A percentile compares a stretch with the other conserved stretches of the same genome.
These are phyloP conservation scores for Amaurobius ferox DNA, from an alignment of 2,888 invertebrate species.

Conservation along the genomic window DNA sequence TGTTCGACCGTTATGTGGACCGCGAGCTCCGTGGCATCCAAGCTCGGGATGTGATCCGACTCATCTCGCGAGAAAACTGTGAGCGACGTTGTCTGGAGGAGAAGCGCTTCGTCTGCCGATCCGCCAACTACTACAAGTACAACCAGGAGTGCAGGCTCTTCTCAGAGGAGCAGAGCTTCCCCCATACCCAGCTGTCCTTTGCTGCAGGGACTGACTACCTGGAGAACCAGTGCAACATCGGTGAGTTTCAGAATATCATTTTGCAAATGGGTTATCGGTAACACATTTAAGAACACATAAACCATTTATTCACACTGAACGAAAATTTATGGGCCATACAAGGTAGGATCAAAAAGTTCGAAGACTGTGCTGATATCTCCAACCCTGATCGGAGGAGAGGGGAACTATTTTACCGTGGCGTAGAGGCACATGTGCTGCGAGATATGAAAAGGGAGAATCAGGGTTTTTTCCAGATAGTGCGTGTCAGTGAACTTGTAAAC, in stretches of 20 bases:
- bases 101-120: constrained; percentile 79
- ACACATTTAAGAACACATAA: too few relatives aligned
- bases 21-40: constrained; percentile 78
- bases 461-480: too few relatives aligned
- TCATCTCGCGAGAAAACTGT: constrained; percentile 78
- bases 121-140: constrained; percentile 79
- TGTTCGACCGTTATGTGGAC: constrained; percentile 80
- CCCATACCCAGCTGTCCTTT: constrained; percentile 78
- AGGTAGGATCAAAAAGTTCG: too few relatives aligned
- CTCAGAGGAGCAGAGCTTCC: constrained; percentile 79
- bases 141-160: constrained; percentile 79
- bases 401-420: too few relatives aligned
- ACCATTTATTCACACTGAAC: too few relatives aligned
- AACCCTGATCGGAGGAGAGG: too few relatives aligned
- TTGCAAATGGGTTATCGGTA: too few relatives aligned
- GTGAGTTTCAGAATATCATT: constrained; percentile 77
- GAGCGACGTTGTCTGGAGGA: constrained; percentile 79
- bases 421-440: too few relatives aligned
- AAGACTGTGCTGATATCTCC: too few relatives aligned
- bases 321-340: too few relatives aligned
- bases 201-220: constrained; percentile 80
- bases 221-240: constrained; percentile 80
- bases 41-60: constrained; percentile 77
- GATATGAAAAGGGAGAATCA: too few relatives aligned
- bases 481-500: too few relatives aligned